Base-by-base conservation (phyloP, 2,113 vertebrate species). In the Serinus canaria region DNA sequence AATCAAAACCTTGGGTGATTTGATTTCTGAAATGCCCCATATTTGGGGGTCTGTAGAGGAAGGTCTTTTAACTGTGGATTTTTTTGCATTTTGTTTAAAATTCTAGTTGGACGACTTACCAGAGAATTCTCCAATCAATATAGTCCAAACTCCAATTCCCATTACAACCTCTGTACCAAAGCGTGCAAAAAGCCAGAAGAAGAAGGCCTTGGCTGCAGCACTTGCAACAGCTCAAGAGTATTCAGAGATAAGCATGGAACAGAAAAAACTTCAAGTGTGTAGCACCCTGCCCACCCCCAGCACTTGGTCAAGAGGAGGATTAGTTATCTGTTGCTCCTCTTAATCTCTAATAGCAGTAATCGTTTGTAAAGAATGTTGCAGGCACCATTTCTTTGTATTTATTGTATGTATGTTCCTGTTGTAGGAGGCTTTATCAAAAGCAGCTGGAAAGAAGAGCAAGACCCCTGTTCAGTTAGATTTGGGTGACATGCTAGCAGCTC, bases 181-280 rank as follows among this genome's bases (percentile, higher is more conserved):
- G 97, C 98, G 99, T 85, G 99, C 99, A 89, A 99, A 99, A 97
- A 99, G 99, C 97, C 99, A 99, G 97, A 99, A 99, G 97, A 99
- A 99, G 97, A 99, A 99, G 92, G 99, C 99, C 16, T 98, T 99
- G 96, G 99, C 99, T 50, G 99, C 99, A 49, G 99, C 99, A 3
- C 96, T 99, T 94, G 99, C 99, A 81, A 99, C 99, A 20, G 99
- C 99, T 76, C 99, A 99, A 96, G 99, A 99, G 92, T 99, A 99
- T 97, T 99, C 99, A 6, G 99, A 99, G 97, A 99, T 99, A 96
- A 99, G 99, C 97, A 99, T 99, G 99, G 99, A 99, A 92, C 99
- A 99, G 97, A 99, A 98, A 95, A 99, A 99, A 77, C 95, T 99
- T 44, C 99, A 99, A 97, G 99, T 99, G 78, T 83, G 85, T 96